Conservation (phyloP, 2,113 vertebrate species). For the Pantherophis guttatus region DNA sequence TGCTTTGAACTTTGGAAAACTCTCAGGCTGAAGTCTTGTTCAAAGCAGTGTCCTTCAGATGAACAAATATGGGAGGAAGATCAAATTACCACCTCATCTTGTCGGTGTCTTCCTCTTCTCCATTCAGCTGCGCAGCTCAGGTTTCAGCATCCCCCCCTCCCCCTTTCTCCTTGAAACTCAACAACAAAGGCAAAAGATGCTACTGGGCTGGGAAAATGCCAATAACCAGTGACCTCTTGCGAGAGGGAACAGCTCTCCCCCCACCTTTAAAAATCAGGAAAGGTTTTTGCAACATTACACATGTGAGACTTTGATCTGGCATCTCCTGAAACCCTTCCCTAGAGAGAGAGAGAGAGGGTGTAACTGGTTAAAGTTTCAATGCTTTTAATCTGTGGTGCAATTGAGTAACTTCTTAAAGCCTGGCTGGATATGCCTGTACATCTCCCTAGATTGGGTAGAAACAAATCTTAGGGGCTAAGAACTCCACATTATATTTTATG, state of each 20-base stretch:
- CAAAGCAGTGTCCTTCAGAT: slow-evolving; percentile 67
- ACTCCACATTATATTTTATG: neutral
- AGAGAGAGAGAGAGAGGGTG: neutral
- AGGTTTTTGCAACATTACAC: neutral
- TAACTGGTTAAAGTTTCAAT: neutral
- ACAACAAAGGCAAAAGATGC: slow-evolving; percentile 49
- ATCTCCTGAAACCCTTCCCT: neutral
- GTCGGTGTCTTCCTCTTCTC: slow-evolving; percentile 58
- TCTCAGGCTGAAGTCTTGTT: slow-evolving; percentile 60
- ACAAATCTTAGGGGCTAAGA: neutral
- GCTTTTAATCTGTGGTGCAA: neutral
- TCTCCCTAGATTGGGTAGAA: neutral
- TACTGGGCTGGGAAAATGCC: slow-evolving; percentile 45
- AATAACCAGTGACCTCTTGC: slow-evolving; percentile 46
- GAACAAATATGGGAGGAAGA: slow-evolving; percentile 62
- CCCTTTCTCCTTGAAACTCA: slow-evolving; percentile 46
- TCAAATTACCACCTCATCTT: slow-evolving; percentile 67
- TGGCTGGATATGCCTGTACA: neutral
- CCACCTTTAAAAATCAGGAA: neutral
- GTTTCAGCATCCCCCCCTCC: slow-evolving; percentile 60
- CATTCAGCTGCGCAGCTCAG: slow-evolving; percentile 54
- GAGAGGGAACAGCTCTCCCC: neutral
- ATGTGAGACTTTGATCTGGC: neutral
- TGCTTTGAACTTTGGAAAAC: slow-evolving; percentile 63
- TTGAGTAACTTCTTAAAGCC: neutral